Evolutionary conservation across 2,888 invertebrate species (phyloP).

Genomic region (Galeopsomyia nigrocyanea): DNA sequence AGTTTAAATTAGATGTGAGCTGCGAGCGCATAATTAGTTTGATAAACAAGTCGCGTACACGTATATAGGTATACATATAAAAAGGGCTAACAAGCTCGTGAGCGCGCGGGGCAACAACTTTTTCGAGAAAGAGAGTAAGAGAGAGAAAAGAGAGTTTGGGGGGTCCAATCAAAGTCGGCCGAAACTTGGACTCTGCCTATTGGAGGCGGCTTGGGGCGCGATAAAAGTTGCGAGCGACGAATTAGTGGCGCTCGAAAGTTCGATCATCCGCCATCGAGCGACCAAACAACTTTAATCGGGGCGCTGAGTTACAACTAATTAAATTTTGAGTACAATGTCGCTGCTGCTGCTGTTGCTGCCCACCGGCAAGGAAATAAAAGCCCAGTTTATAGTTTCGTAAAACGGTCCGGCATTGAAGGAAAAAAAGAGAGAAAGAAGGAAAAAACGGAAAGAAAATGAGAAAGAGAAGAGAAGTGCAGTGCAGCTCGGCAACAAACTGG

Average conservation of each 20-base stretch:
- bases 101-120: too few relatives aligned
- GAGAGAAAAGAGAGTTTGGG: too few relatives aligned
- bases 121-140: too few relatives aligned
- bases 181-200: conserved; percentile 28
- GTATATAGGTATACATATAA: too few relatives aligned
- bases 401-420: conserved; percentile 30
- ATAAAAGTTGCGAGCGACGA: conserved; percentile 15
- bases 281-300: not conserved
- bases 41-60: too few relatives aligned
- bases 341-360: not conserved
- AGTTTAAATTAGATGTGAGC: too few relatives aligned
- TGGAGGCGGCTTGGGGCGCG: not conserved
- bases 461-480: not conserved
- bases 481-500: not conserved
- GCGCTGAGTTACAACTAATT: conserved; percentile 2
- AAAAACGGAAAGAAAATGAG: not conserved
- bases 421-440: not conserved
- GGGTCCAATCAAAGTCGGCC: conserved; percentile 39
- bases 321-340: conserved; percentile 3
- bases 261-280: too few relatives aligned
- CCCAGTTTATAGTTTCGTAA: conserved; percentile 37
- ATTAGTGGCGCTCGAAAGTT: too few relatives aligned
- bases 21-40: too few relatives aligned
- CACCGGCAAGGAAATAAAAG: conserved; percentile 19
- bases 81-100: too few relatives aligned